Evolutionary conservation across 2,888 invertebrate genomes (phyloP).

Genomic region (Ormyrus nitidulus): DNA sequence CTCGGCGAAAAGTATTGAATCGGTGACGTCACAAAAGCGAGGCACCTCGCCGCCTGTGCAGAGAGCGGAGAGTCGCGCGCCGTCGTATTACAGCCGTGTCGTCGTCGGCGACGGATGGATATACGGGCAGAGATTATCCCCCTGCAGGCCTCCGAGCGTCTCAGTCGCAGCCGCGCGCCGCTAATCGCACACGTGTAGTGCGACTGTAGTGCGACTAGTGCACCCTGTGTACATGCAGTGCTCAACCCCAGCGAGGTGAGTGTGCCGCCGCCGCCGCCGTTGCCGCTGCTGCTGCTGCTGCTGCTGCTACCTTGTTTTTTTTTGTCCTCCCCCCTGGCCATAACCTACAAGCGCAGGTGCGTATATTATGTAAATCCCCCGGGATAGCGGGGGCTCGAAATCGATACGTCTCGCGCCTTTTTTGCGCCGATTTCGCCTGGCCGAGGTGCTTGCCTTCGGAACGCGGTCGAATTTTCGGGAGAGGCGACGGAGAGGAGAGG

Average conservation of each 20-base stretch:
- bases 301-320: neutral
- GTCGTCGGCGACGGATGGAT: too few relatives aligned
- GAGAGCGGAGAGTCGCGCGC: constrained; percentile 53
- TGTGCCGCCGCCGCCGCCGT: neutral
- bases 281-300: too few relatives aligned
- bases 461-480: neutral
- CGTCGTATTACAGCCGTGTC: constrained; percentile 37
- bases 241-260: neutral
- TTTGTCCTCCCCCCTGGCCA: too few relatives aligned
- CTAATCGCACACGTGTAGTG: constrained; percentile 2
- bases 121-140: too few relatives aligned
- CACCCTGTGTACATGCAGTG: too few relatives aligned
- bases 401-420: constrained; percentile 5
- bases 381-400: neutral
- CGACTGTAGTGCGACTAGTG: neutral
- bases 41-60: neutral
- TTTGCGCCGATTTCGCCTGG: too few relatives aligned
- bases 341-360: neutral
- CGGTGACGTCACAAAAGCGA: constrained; percentile 74
- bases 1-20: constrained; percentile 74
- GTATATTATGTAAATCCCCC: constrained; percentile 15
- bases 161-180: constrained; percentile 9
- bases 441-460: too few relatives aligned
- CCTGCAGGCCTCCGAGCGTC: neutral
- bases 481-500: neutral